Evolutionary conservation across 2,113 vertebrate species (phyloP).

Genomic region (Coptodon bakossiorum): DNA sequence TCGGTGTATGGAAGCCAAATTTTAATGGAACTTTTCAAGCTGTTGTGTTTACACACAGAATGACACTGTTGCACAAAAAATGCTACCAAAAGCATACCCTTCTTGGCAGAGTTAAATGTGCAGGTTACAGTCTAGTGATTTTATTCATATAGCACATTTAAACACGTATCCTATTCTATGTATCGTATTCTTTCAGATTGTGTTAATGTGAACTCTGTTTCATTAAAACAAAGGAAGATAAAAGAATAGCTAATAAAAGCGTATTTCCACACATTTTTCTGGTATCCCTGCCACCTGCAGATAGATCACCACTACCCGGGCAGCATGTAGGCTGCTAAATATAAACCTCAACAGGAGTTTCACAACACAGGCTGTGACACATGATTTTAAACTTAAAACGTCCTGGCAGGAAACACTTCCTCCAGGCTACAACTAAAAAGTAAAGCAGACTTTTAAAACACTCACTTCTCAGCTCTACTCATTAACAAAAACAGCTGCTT

Average conservation of each 20-base stretch:
- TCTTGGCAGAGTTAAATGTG: background rate
- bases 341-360: background rate
- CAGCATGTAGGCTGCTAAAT: background rate
- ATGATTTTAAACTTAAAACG: background rate
- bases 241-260: background rate
- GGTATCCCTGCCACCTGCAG: background rate
- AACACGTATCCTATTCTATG: background rate
- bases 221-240: background rate
- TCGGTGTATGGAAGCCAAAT: background rate
- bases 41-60: background rate
- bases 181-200: background rate
- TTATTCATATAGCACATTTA: background rate
- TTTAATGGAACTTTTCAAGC: background rate
- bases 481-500: constrained; percentile 27
- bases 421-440: background rate
- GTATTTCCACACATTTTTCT: background rate
- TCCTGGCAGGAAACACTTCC: background rate
- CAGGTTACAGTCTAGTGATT: background rate
- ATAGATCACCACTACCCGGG: background rate
- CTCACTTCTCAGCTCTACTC: background rate
- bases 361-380: background rate
- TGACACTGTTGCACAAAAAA: background rate
- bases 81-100: background rate
- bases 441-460: background rate
- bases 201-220: background rate